phyloP scores from a whole-genome alignment of 2,888 invertebrate species.

The Crioceris asparagi region DNA sequence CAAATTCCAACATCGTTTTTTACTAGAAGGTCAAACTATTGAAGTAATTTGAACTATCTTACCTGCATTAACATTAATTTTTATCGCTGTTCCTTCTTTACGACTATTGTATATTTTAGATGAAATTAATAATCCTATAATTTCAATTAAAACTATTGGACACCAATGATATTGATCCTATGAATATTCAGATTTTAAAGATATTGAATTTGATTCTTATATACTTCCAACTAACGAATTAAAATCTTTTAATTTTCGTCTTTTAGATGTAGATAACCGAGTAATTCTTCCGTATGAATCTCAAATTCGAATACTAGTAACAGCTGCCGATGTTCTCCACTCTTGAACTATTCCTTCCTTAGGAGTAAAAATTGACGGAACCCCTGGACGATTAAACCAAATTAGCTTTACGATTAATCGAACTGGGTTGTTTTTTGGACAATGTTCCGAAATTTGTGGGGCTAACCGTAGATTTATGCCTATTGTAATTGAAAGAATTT shows the following conservation, averaged over 20 bases:
- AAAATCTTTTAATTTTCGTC: conserved; percentile 40
- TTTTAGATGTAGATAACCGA: conserved; percentile 55
- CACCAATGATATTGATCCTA: conserved; percentile 45
- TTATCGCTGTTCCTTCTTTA: conserved; percentile 51
- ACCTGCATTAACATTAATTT: conserved; percentile 50
- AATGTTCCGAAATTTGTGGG: conserved; percentile 77
- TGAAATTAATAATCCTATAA: conserved; percentile 47
- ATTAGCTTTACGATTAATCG: conserved; percentile 49
- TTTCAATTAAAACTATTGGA: conserved; percentile 52
- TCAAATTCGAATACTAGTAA: conserved; percentile 52
- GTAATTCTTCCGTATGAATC: conserved; percentile 47
- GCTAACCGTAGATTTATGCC: conserved; percentile 73
- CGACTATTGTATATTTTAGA: conserved; percentile 50
- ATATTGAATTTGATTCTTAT: conserved; percentile 50
- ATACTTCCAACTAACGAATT: conserved; percentile 43
- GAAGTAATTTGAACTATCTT: conserved; percentile 55
- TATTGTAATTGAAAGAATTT: conserved; percentile 53
- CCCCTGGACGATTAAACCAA: conserved; percentile 56
- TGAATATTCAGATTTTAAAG: conserved; percentile 51
- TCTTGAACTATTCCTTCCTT: conserved; percentile 53
- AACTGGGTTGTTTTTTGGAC: conserved; percentile 57
- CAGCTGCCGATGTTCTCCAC: conserved; percentile 55
- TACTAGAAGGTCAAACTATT: conserved; percentile 50
- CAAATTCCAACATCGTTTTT: conserved; percentile 45
- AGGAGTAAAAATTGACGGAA: conserved; percentile 55